Base-by-base conservation (phyloP, 2,113 vertebrate species). In the Lynx canadensis region DNA sequence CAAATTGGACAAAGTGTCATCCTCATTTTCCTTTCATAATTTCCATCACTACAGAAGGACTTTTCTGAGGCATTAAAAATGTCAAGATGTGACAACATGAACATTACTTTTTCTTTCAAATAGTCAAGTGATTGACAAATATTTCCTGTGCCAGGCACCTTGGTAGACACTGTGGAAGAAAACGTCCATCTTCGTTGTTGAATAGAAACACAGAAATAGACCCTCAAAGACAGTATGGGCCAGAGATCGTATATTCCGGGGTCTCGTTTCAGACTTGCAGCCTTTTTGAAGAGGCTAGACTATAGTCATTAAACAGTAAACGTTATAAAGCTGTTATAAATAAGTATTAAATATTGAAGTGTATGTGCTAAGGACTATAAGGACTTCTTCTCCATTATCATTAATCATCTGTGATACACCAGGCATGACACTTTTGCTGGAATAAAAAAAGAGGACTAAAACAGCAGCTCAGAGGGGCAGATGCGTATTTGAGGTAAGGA, bases 21-120 rank as follows among this genome's bases (percentile, higher is more conserved):
- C 8, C 9, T 95, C 71, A 38, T 95, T 95, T 94, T 5, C 63
- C 27, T 89, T 91, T 66, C 31, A 31, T 69, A 63, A 80, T 97
- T 93, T 92, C 45, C 10, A n/a, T 91, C 41, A 82, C 45, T 21
- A n/a, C 12, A 36, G 69, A 84, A 92, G 50, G 60, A 36, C 1
- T 97, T 86, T 95, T 95, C 13, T 79, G 29, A 93, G 38, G 7
- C 11, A 78, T 63, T 86, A 89, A 52, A 93, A 94, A 82, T 73
- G 25, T 94, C 29, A 95, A 48, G 25, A 33, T 57, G 14, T 50
- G 74, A 73, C 19, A 84, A 55, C 48, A 73, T 38, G 45, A 88
- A 41, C 14, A 69, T 81, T 71, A 19, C n/a, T 65, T 60, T 10
- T 57, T 71, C 27, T 89, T 90, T 73, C 29, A 81, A 41, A 88